Evolutionary conservation across 1,140 invertebrate species (phyloP).

Genomic region (Maconellicoccus hirsutus): DNA sequence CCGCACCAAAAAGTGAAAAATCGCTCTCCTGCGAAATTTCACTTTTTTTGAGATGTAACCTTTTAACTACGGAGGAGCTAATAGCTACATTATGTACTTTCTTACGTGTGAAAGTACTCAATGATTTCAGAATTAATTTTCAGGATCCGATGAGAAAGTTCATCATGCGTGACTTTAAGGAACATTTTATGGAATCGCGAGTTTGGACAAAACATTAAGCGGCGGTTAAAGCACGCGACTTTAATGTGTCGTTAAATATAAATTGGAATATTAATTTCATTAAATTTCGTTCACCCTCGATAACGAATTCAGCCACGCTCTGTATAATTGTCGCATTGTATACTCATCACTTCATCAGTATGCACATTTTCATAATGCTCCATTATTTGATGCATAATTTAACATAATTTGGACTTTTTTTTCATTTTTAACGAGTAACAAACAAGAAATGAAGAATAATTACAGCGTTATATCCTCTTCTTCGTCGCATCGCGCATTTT

Average conservation of each 20-base stretch:
- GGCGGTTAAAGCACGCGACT: neutral
- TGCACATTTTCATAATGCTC: constrained; percentile 2
- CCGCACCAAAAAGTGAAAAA: too few relatives aligned
- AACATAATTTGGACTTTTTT: neutral
- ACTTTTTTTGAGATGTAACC: too few relatives aligned
- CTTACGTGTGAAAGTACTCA: too few relatives aligned
- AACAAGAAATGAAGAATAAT: too few relatives aligned
- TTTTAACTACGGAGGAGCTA: too few relatives aligned
- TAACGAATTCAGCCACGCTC: neutral
- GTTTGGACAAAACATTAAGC: neutral
- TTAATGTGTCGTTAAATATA: neutral
- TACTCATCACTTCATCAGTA: neutral
- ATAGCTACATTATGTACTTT: too few relatives aligned
- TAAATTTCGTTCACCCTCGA: neutral
- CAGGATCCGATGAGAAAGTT: too few relatives aligned
- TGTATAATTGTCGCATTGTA: neutral
- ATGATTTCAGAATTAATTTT: too few relatives aligned
- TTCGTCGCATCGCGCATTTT: neutral
- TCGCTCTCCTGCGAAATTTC: too few relatives aligned
- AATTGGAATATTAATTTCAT: neutral
- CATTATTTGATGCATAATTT: constrained; percentile 5
- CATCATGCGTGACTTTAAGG: neutral
- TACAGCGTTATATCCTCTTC: neutral
- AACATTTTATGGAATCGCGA: neutral
- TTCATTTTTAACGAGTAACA: neutral